These are phyloP conservation scores for Adelosebastes latens DNA, from an alignment of 2,797 vertebrate species.

Conservation along the genomic window DNA sequence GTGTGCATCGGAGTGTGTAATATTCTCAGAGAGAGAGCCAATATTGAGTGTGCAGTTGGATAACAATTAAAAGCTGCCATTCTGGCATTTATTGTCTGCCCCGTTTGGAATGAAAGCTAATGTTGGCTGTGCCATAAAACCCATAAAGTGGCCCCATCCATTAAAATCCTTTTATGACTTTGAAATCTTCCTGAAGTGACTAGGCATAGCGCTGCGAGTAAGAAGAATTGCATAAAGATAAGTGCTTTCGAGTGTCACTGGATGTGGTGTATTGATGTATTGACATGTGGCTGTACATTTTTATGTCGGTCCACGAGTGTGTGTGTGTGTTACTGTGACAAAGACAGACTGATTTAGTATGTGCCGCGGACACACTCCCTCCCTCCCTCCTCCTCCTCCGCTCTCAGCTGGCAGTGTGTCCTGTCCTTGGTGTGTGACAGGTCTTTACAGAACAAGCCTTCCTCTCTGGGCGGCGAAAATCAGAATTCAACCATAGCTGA, in stretches of 20 bases:
- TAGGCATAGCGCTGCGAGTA: conserved; percentile 11
- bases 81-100: conserved; percentile 47
- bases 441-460: conserved; percentile 67
- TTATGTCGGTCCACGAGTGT: conserved; percentile 5
- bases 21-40: conserved; percentile 49
- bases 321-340: conserved; percentile 1
- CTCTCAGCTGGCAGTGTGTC: conserved; percentile 41
- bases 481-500: conserved; percentile 70
- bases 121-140: conserved; percentile 68
- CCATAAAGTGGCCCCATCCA: conserved; percentile 62
- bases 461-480: conserved; percentile 62
- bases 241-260: conserved; percentile 48
- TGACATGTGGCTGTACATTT: conserved; percentile 42
- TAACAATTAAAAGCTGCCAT: conserved; percentile 65
- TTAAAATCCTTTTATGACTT: conserved; percentile 68
- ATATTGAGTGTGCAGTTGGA: conserved; percentile 51
- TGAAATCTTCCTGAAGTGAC: conserved; percentile 59
- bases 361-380: conserved; percentile 6
- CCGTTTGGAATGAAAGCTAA: conserved; percentile 56
- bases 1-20: conserved; percentile 39
- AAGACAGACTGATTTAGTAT: conserved; percentile 25
- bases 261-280: conserved; percentile 48
- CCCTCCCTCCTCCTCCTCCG: not conserved
- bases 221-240: conserved; percentile 46
- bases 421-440: conserved; percentile 73